Evolutionary conservation across 1,140 invertebrate species (phyloP).

Genomic region (Meloidogyne hapla): DNA sequence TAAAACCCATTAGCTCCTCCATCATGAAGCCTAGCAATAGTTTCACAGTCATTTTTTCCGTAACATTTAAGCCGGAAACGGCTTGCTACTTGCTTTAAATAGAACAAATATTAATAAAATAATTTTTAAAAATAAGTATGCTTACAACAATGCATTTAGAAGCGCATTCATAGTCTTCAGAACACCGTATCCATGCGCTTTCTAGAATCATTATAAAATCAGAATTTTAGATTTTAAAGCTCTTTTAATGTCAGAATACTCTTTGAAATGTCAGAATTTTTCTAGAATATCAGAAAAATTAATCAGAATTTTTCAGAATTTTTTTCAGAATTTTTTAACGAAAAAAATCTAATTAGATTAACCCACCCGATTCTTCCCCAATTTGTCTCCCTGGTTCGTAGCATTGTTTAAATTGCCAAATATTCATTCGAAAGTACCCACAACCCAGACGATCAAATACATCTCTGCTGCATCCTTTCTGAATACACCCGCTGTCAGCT

Average conservation of each 20-base stretch:
- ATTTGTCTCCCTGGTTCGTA: slow-evolving; percentile 63
- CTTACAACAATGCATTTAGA: slow-evolving; percentile 61
- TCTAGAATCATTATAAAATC: slow-evolving; percentile 6
- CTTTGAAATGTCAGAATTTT: too few relatives aligned
- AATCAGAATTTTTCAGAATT: neutral
- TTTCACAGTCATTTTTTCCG: slow-evolving; percentile 63
- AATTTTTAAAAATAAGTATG: neutral
- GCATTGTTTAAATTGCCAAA: slow-evolving; percentile 64
- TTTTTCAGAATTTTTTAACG: neutral
- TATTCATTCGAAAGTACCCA: slow-evolving; percentile 63
- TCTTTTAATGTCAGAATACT: too few relatives aligned
- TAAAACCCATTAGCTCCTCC: slow-evolving; percentile 64
- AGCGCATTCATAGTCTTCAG: slow-evolving; percentile 62
- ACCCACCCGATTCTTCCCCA: slow-evolving; percentile 50
- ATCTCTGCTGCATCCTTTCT: slow-evolving; percentile 56
- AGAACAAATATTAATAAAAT: neutral
- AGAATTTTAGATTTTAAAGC: too few relatives aligned
- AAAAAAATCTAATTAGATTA: neutral
- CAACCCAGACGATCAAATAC: slow-evolving; percentile 56
- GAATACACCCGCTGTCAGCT: slow-evolving; percentile 58
- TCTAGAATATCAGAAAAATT: neutral
- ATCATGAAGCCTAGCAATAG: slow-evolving; percentile 65
- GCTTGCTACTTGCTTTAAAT: slow-evolving; percentile 53
- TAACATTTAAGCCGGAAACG: slow-evolving; percentile 63
- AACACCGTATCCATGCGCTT: slow-evolving; percentile 61